Base-by-base conservation (phyloP, 2,888 invertebrate genomes). In the Hirudinaria manillensis region DNA sequence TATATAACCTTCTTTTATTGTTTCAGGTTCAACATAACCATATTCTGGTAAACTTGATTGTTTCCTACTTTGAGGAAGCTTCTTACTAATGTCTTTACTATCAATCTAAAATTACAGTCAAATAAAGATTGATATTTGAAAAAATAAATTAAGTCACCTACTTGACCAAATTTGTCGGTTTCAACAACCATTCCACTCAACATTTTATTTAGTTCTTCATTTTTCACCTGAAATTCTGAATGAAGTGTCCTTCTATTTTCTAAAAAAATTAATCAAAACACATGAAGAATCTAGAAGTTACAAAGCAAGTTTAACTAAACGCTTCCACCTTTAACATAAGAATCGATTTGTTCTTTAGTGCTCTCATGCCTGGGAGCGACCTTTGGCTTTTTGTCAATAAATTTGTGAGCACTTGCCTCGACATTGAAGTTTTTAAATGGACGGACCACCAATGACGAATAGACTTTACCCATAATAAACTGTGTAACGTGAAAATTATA, bases 21-120 rank as follows among this genome's bases (percentile, higher is more conserved):
- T 85, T 0, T 86, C 85, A 0, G 92, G 90, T 82, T 92, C 91
- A 82, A 89, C 87, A 80, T 89, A 89, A 0, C 92, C 92, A 82
- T 87, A 90, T 78, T 90, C 89, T 78, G 88, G 89, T 1, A 89
- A 88, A 13, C 53, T 74, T 4, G 72, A 45, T 34, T 51, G 55
- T 6, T 24, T 6, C 27, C 79, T 36, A 32, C 72, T 51, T n/a
- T 76, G 74, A 6, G 79, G 79, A 29, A 78, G 73, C 2, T 56
- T 32, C 24, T 72, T 76, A 38, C 66, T 66, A 34, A 1, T 6
- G n/a, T 34, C 32, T 68, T 68, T 36, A 29, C 10, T 34, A 32
- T 72, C 55, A 51, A 72, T 34, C 72, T 72, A 27, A 21, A 24
- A 38, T 16, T 45, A 16, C 38, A 27, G 16, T 70, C 10, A 27